These are phyloP conservation scores for Drosophila albomicans DNA, from an alignment of 1,140 invertebrate species.

Conservation along the genomic window DNA sequence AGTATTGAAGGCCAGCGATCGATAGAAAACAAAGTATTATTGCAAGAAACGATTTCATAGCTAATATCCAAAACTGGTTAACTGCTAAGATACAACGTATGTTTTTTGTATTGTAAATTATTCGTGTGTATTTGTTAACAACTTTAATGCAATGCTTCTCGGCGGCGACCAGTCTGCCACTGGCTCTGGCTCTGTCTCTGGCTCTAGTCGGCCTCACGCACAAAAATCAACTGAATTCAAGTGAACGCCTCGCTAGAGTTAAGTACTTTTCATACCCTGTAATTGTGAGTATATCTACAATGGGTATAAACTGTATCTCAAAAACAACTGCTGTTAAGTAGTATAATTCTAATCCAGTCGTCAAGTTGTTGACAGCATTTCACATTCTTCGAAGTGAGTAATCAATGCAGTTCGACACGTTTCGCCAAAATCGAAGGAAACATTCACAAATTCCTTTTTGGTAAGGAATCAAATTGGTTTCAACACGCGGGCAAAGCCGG, in stretches of 20 bases:
- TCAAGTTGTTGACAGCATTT: too few relatives aligned
- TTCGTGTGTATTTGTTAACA: conserved; percentile 5
- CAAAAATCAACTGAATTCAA: conserved; percentile 46
- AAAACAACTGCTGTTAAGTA: too few relatives aligned
- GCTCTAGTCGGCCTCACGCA: conserved; percentile 36
- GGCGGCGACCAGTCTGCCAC: conserved; percentile 13
- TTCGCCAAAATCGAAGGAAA: too few relatives aligned
- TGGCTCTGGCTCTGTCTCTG: too few relatives aligned
- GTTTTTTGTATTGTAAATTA: neutral
- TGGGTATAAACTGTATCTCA: conserved; percentile 15
- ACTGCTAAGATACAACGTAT: neutral
- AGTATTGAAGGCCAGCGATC: conserved; percentile 41
- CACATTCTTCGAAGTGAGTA: too few relatives aligned
- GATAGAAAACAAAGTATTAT: conserved; percentile 25
- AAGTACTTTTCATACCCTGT: conserved; percentile 30
- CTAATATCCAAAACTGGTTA: conserved; percentile 43
- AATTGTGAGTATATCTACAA: neutral
- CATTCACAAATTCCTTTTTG: neutral
- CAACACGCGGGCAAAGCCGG: neutral
- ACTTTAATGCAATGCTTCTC: conserved; percentile 15
- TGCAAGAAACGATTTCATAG: conserved; percentile 28
- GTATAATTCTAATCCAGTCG: too few relatives aligned
- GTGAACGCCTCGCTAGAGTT: conserved; percentile 32
- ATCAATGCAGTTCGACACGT: too few relatives aligned
- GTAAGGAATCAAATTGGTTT: neutral